phyloP scores from a whole-genome alignment of 2,888 invertebrate species.

The Bellardia bayeri region DNA sequence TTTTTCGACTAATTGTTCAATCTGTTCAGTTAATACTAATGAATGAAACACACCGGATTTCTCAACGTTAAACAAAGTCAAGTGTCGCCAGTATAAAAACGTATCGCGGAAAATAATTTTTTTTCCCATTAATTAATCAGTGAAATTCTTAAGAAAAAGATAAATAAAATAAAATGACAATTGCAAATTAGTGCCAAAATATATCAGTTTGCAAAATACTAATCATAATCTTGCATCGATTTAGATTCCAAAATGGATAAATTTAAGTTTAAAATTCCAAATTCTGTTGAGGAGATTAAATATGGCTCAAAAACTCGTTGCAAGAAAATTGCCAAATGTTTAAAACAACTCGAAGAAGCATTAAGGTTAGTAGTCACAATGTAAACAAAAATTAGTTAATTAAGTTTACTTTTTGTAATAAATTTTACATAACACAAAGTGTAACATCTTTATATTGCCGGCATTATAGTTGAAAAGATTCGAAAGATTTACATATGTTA shows the following conservation, averaged over 20 bases:
- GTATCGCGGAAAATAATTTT: background rate
- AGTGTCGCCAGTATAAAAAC: background rate
- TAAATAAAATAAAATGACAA: background rate
- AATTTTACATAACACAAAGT: too few relatives aligned
- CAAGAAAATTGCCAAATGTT: constrained; percentile 81
- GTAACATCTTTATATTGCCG: too few relatives aligned
- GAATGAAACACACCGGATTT: constrained; percentile 22
- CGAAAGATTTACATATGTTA: too few relatives aligned
- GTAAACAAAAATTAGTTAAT: background rate
- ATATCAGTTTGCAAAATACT: background rate
- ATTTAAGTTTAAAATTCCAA: constrained; percentile 71
- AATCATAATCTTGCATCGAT: background rate
- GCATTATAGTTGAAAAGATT: too few relatives aligned
- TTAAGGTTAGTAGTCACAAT: constrained; percentile 74
- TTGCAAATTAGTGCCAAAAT: background rate
- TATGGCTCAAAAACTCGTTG: constrained; percentile 81
- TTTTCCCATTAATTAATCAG: background rate
- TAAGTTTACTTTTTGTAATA: too few relatives aligned
- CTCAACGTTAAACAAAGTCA: background rate
- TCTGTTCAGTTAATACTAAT: constrained; percentile 30
- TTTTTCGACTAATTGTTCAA: constrained; percentile 52
- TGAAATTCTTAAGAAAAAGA: constrained; percentile 1
- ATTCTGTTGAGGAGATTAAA: constrained; percentile 48
- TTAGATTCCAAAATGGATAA: constrained; percentile 67
- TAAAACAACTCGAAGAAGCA: constrained; percentile 78